phyloP scores from a whole-genome alignment of 2,888 invertebrate genomes.

The Cosmia trapezina region DNA sequence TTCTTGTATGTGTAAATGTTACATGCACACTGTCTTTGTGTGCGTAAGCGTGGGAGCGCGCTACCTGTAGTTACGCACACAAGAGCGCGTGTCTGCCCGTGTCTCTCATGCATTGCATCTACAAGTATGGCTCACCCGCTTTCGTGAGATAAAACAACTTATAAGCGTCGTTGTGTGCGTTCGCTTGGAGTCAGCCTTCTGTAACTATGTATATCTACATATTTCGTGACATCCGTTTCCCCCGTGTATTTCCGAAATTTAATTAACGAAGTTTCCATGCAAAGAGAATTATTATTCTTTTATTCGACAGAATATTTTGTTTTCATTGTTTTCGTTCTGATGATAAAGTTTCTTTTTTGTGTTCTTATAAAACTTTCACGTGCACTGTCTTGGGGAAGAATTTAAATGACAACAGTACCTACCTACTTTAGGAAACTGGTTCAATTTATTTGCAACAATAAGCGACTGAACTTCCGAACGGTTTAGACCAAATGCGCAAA shows the following conservation, averaged over 20 bases:
- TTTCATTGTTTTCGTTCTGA: slow-evolving; percentile 27
- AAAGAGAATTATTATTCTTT: slow-evolving; percentile 42
- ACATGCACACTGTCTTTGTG: no score
- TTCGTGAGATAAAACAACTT: no score
- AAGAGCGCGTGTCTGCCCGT: no score
- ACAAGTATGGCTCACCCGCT: no score
- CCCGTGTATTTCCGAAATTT: slow-evolving; percentile 43
- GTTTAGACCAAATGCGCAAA: background rate
- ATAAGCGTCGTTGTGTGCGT: background rate
- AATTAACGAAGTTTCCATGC: slow-evolving; percentile 48
- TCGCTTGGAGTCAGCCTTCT: background rate
- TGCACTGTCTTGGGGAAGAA: slow-evolving; percentile 1
- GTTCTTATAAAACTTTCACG: slow-evolving; percentile 11
- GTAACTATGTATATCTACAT: no score
- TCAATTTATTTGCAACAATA: background rate
- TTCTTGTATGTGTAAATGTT: no score
- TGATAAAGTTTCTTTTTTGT: slow-evolving; percentile 17
- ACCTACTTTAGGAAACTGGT: background rate
- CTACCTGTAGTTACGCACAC: no score
- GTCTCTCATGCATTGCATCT: no score
- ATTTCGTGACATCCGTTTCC: slow-evolving; percentile 23
- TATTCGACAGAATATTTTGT: slow-evolving; percentile 32
- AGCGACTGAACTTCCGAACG: background rate
- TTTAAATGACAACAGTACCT: background rate
- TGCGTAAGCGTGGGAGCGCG: no score